These are phyloP conservation scores for Intellagama lesueurii DNA, from an alignment of 2,797 vertebrate genomes.

Conservation along the genomic window DNA sequence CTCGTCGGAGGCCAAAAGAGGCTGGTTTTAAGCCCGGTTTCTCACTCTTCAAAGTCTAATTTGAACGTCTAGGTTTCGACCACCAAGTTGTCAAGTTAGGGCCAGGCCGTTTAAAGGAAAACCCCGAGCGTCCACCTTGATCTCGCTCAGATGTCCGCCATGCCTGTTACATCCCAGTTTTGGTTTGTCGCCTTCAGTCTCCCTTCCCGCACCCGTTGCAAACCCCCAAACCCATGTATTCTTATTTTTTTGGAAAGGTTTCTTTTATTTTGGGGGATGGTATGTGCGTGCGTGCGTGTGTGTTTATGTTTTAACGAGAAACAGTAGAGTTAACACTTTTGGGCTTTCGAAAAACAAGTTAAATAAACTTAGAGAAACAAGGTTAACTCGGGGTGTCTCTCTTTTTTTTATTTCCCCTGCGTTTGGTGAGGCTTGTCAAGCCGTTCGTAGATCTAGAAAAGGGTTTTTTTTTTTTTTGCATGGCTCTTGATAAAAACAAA, in stretches of 20 bases:
- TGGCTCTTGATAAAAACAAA: too few relatives aligned
- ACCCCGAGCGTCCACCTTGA: too few relatives aligned
- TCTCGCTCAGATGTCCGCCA: too few relatives aligned
- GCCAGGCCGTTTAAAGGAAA: background rate
- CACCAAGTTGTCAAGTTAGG: background rate
- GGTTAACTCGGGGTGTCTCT: too few relatives aligned
- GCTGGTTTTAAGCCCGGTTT: background rate
- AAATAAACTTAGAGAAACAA: background rate
- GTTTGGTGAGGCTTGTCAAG: too few relatives aligned
- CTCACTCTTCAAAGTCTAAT: background rate
- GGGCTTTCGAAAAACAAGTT: slow-evolving; percentile 49
- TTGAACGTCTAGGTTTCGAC: background rate
- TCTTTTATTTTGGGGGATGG: slow-evolving; percentile 3
- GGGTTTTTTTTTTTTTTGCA: too few relatives aligned
- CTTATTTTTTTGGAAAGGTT: slow-evolving; percentile 5
- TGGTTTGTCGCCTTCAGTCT: background rate
- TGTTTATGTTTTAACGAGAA: slow-evolving; percentile 16
- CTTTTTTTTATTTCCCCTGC: background rate
- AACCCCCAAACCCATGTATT: background rate
- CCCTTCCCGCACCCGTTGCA: too few relatives aligned
- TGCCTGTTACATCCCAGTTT: background rate
- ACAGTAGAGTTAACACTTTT: background rate
- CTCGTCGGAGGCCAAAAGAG: background rate
- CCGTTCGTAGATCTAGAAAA: too few relatives aligned
- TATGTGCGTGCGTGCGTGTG: background rate